Evolutionary conservation across 2,113 vertebrate species (phyloP).

Genomic region (Rhipidura dahli): DNA sequence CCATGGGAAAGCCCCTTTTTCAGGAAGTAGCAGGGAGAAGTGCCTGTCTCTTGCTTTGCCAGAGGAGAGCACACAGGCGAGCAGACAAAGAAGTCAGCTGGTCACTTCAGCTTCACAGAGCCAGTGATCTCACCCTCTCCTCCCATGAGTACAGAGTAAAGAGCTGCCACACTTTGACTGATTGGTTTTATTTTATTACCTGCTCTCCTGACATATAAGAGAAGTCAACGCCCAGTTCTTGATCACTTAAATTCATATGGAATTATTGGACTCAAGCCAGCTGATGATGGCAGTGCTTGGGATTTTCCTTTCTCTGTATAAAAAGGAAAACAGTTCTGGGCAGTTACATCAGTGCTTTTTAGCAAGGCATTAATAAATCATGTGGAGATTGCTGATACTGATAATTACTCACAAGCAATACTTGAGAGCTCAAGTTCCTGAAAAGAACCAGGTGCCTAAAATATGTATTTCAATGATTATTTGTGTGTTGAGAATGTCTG

Average conservation of each 20-base stretch:
- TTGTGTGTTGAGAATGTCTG: background rate
- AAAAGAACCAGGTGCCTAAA: background rate
- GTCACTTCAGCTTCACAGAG: background rate
- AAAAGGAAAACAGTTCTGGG: background rate
- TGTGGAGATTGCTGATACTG: background rate
- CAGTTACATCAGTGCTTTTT: slow-evolving; percentile 7
- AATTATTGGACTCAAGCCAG: background rate
- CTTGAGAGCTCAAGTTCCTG: background rate
- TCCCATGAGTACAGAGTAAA: background rate
- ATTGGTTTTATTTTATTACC: background rate
- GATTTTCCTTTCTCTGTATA: background rate
- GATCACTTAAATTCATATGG: background rate
- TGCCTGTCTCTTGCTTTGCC: background rate
- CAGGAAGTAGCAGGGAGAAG: background rate
- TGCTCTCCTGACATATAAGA: background rate
- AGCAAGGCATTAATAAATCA: slow-evolving; percentile 50
- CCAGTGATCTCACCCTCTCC: slow-evolving; percentile 36
- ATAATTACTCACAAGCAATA: background rate
- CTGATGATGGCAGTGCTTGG: background rate
- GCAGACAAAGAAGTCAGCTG: slow-evolving; percentile 57
- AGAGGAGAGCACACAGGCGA: background rate
- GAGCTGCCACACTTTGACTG: background rate
- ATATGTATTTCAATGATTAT: background rate
- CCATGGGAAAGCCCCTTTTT: background rate
- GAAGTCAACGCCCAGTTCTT: background rate